Evolutionary conservation across 2,888 invertebrate species (phyloP).

Genomic region (Calliphora vomitoria): DNA sequence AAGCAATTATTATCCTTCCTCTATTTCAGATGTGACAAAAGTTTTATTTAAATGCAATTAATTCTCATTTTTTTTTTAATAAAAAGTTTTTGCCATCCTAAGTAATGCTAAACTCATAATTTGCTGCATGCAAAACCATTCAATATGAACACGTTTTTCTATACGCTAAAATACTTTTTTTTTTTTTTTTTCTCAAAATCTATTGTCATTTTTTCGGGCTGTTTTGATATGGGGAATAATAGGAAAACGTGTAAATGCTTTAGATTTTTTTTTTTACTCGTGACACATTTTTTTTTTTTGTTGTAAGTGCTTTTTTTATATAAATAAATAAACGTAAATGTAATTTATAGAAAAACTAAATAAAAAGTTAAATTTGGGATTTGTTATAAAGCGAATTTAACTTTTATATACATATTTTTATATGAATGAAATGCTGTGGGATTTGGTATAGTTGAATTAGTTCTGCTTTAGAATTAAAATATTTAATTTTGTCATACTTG

Average conservation of each 20-base stretch:
- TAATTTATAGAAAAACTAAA: constrained; percentile 14
- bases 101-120: constrained; percentile 56
- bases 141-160: constrained; percentile 39
- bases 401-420: no score
- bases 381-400: not conserved
- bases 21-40: not conserved
- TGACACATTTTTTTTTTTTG: constrained; percentile 45
- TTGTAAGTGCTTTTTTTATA: not conserved
- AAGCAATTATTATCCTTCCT: not conserved
- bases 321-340: not conserved
- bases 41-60: no score
- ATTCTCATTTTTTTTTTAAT: no score
- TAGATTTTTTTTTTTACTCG: constrained; percentile 33
- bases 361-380: not conserved
- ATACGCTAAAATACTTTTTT: constrained; percentile 8
- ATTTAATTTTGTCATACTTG: no score
- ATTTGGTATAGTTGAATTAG: no score
- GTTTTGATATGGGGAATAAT: constrained; percentile 38
- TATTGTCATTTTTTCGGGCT: constrained; percentile 39
- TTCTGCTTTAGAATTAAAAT: not conserved
- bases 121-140: constrained; percentile 60
- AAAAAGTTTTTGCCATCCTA: constrained; percentile 2
- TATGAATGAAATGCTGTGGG: no score
- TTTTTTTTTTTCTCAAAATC: constrained; percentile 22
- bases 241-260: constrained; percentile 55